These are phyloP conservation scores for Melospiza melodia DNA, from an alignment of 2,113 vertebrate genomes.

Conservation along the genomic window DNA sequence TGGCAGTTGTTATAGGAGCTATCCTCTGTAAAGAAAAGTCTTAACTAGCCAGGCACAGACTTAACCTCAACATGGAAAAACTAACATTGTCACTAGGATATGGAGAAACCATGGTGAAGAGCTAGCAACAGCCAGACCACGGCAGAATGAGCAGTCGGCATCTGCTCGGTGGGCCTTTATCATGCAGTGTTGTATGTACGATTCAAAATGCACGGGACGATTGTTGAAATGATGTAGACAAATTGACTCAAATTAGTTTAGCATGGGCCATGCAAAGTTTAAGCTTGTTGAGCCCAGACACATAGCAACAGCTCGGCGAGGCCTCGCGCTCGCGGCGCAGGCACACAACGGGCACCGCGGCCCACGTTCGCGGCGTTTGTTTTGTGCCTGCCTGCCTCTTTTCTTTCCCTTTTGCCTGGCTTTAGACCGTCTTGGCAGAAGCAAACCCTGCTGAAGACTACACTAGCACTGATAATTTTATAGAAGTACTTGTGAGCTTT, in stretches of 20 bases:
- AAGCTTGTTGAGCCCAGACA: constrained; percentile 73
- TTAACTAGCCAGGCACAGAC: constrained; percentile 71
- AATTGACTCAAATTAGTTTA: constrained; percentile 88
- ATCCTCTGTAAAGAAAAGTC: constrained; percentile 74
- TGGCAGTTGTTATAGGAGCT: constrained; percentile 72
- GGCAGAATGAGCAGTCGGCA: constrained; percentile 75
- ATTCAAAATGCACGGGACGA: constrained; percentile 70
- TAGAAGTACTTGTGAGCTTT: constrained; percentile 45
- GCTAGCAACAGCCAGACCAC: constrained; percentile 69
- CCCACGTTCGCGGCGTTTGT: rapidly evolving
- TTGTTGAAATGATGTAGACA: constrained; percentile 84
- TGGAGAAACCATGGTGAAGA: constrained; percentile 85
- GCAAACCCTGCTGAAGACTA: constrained; percentile 11
- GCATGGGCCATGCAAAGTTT: constrained; percentile 79
- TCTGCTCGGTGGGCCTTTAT: constrained; percentile 78
- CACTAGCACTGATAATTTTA: constrained; percentile 40
- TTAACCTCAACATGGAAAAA: constrained; percentile 77
- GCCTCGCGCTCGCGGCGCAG: not conserved
- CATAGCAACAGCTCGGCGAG: constrained; percentile 75
- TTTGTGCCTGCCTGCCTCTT: not conserved
- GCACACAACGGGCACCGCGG: not conserved
- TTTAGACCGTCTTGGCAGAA: constrained; percentile 7
- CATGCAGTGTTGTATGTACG: constrained; percentile 69
- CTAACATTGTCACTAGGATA: constrained; percentile 85
- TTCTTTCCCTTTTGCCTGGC: not conserved